Evolutionary conservation across 1,140 invertebrate genomes (phyloP).

Genomic region (Polypedilum pembai): DNA sequence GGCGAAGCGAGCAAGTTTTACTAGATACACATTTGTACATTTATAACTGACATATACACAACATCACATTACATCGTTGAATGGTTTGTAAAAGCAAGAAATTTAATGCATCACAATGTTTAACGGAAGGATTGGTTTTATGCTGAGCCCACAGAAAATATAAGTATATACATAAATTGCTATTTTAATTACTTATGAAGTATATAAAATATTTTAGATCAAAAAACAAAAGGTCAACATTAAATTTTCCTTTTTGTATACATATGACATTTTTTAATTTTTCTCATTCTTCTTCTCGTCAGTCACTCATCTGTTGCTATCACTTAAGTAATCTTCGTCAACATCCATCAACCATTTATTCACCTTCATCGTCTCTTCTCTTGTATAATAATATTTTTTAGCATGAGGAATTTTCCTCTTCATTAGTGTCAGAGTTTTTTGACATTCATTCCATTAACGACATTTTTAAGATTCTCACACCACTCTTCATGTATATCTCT

Average conservation of each 20-base stretch:
- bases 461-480: conserved; percentile 2
- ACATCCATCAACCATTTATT: neutral
- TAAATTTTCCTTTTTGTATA: no score
- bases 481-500: neutral
- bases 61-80: conserved; percentile 8
- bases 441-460: conserved; percentile 23
- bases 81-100: neutral
- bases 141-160: no score
- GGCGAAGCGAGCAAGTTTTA: neutral
- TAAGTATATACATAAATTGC: no score
- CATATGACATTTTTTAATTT: neutral
- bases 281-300: neutral
- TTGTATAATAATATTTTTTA: neutral
- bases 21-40: conserved; percentile 2
- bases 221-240: no score
- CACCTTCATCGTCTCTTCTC: neutral
- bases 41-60: conserved; percentile 18
- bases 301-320: neutral
- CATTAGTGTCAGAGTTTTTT: conserved; percentile 24
- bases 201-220: no score
- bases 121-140: no score
- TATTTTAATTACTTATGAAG: no score
- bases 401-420: neutral
- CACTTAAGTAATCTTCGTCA: neutral
- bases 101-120: no score